A percentile compares a stretch with the other conserved stretches of the same genome.
phyloP scores from a whole-genome alignment of 2,113 vertebrate species.

The Ceyx cyanopectus region DNA sequence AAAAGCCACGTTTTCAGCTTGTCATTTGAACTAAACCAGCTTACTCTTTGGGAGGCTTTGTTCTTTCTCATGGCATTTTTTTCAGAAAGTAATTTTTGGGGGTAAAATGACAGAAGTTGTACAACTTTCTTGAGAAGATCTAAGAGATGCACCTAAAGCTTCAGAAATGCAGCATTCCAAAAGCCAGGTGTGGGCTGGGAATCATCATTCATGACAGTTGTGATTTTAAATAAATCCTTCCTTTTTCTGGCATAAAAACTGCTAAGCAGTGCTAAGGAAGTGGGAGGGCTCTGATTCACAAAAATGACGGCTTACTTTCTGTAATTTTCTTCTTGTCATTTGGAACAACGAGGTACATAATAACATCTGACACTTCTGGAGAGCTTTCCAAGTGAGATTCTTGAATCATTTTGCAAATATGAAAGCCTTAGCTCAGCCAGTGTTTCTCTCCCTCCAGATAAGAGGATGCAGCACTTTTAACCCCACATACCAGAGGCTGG shows the following conservation, averaged over 20 bases:
- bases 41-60: not conserved
- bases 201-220: conserved; percentile 55
- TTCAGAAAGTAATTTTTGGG: not conserved
- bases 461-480: not conserved
- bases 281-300: conserved; percentile 66
- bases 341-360: conserved; percentile 54
- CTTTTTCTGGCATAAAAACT: conserved; percentile 56
- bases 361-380: conserved; percentile 63
- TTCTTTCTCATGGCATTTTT: not conserved
- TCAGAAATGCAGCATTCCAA: conserved; percentile 40
- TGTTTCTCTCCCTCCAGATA: not conserved
- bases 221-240: conserved; percentile 67
- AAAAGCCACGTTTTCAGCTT: not conserved
- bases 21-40: not conserved
- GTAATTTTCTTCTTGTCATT: conserved; percentile 63
- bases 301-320: conserved; percentile 62
- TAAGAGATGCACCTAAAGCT: conserved; percentile 28
- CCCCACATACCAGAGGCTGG: not conserved
- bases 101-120: not conserved
- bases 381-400: conserved; percentile 52
- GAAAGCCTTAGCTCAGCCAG: conserved; percentile 23
- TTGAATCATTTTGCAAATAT: conserved; percentile 26
- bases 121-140: not conserved
- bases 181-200: conserved; percentile 56
- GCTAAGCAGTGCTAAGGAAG: conserved; percentile 58